Conservation (phyloP, 2,888 invertebrate genomes). For the Plutella xylostella region DNA sequence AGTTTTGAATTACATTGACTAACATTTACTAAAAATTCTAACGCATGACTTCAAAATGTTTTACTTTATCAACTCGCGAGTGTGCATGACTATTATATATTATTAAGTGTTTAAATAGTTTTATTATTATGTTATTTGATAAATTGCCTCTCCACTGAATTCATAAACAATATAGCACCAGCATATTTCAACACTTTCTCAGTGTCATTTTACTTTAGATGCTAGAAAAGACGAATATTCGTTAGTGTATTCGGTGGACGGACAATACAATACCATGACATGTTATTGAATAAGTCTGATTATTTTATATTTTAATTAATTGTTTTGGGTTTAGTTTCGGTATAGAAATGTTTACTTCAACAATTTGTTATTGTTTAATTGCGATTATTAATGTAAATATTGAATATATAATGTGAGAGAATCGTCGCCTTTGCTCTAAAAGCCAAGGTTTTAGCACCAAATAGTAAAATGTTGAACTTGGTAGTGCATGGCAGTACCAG, state of each 20-base stretch:
- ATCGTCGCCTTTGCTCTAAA: conserved; percentile 49
- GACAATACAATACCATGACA: too few species aligned
- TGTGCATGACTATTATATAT: conserved; percentile 61
- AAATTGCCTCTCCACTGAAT: conserved; percentile 17
- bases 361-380: conserved; percentile 31
- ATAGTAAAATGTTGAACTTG: conserved; percentile 46
- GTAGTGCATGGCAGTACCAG: conserved; percentile 64
- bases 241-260: too few species aligned
- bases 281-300: conserved; percentile 32
- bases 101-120: conserved; percentile 11
- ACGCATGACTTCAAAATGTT: conserved; percentile 57
- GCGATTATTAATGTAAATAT: conserved; percentile 22
- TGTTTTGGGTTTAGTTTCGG: conserved; percentile 25
- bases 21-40: conserved; percentile 63
- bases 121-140: conserved; percentile 22
- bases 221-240: too few species aligned
- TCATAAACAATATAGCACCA: too few species aligned
- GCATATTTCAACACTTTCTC: too few species aligned
- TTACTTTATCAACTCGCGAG: conserved; percentile 57
- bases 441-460: conserved; percentile 60
- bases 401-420: conserved; percentile 37
- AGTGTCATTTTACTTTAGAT: too few species aligned
- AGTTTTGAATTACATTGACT: conserved; percentile 61
- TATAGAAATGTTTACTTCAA: conserved; percentile 60
- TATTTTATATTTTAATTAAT: conserved; percentile 27